Evolutionary conservation across 2,797 vertebrate genomes (phyloP).

Genomic region (Chloroceryle inda): DNA sequence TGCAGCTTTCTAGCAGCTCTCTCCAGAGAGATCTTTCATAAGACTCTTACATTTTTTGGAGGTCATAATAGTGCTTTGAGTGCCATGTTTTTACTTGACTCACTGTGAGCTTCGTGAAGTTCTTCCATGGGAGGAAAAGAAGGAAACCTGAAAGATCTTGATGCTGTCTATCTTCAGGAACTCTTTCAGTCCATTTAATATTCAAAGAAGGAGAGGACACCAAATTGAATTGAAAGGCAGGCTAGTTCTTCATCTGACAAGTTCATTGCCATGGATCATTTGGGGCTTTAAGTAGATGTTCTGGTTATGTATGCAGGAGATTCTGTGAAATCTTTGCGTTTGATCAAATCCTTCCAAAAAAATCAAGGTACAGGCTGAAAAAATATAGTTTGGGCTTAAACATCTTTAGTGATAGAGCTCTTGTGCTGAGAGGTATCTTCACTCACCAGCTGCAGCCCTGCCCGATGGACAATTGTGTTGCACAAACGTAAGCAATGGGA

Average conservation of each 20-base stretch:
- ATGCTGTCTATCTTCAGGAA: not conserved
- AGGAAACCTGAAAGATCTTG: not conserved
- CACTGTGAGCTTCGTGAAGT: not conserved
- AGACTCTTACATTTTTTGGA: not conserved
- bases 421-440: not conserved
- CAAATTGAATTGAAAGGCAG: not conserved
- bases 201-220: not conserved
- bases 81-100: not conserved
- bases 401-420: not conserved
- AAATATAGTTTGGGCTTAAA: not conserved
- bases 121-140: not conserved
- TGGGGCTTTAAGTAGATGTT: not conserved
- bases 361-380: not conserved
- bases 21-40: not conserved
- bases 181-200: not conserved
- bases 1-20: not conserved
- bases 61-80: not conserved
- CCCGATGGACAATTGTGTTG: fast-evolving
- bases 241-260: not conserved
- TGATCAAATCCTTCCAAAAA: not conserved
- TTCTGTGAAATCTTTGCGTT: not conserved
- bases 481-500: not conserved
- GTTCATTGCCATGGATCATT: not conserved
- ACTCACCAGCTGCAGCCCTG: not conserved
- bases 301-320: not conserved